Evolutionary conservation across 2,888 invertebrate genomes (phyloP).

Genomic region (Hololepta plana): DNA sequence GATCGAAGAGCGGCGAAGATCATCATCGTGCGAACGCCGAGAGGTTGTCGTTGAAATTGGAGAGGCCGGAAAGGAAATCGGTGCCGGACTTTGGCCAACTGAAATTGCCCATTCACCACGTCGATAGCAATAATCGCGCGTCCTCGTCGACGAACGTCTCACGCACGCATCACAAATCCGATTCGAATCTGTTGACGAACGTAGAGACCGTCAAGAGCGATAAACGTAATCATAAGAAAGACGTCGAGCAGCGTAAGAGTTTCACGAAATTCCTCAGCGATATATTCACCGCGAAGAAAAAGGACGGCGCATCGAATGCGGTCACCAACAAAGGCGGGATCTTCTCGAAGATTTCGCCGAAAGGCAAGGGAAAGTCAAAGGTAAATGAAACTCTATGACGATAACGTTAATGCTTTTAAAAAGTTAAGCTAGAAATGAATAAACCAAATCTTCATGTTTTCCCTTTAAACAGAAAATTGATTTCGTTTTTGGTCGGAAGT

Average conservation of each 20-base stretch:
- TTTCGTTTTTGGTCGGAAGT: too few species aligned
- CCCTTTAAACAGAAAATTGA: too few species aligned
- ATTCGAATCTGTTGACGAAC: constrained; percentile 23
- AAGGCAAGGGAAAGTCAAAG: constrained; percentile 44
- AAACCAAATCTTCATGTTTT: too few species aligned
- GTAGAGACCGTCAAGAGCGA: constrained; percentile 20
- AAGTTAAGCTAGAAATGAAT: too few species aligned
- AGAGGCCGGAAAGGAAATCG: constrained; percentile 18
- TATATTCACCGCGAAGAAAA: constrained; percentile 60
- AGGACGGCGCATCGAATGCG: constrained; percentile 26
- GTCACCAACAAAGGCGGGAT: constrained; percentile 22
- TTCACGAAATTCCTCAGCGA: constrained; percentile 71
- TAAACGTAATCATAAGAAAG: constrained; percentile 34
- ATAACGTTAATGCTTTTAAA: too few species aligned
- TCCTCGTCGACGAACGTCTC: constrained; percentile 3
- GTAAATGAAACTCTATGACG: too few species aligned
- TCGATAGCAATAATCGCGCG: too few species aligned
- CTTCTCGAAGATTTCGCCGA: constrained; percentile 40
- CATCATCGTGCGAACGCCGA: too few species aligned
- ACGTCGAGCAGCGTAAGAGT: constrained; percentile 58
- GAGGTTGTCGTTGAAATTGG: constrained; percentile 6
- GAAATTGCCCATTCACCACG: too few species aligned
- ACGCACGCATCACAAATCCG: constrained; percentile 16
- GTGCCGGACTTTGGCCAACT: constrained; percentile 18
- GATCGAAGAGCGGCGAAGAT: constrained; percentile 21